Percentiles rank a stretch among this genome's conserved stretches.
These are phyloP conservation scores for Cichlasoma orientale DNA, from an alignment of 2,797 vertebrate species.

Conservation along the genomic window DNA sequence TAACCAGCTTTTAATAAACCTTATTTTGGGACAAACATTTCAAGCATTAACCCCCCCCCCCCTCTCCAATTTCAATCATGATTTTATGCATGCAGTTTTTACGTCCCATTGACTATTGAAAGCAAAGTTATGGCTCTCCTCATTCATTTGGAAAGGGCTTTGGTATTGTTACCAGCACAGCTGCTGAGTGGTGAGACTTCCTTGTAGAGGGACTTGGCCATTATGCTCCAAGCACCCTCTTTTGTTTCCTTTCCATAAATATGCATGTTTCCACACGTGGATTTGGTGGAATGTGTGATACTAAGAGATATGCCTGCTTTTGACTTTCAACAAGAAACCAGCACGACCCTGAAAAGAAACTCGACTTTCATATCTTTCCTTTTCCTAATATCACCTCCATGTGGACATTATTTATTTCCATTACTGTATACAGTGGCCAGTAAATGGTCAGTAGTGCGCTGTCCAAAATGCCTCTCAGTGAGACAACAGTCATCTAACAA, in stretches of 20 bases:
- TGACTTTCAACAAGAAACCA: not conserved
- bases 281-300: conserved; percentile 18
- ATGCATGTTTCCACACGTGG: not conserved
- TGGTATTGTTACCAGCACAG: not conserved
- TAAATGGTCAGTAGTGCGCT: not conserved
- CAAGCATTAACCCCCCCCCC: not conserved
- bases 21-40: not conserved
- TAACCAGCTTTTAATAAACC: not conserved
- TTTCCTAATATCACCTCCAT: not conserved
- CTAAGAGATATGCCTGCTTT: not conserved
- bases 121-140: not conserved
- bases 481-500: conserved; percentile 37
- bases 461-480: conserved; percentile 18
- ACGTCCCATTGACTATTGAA: not conserved
- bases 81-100: not conserved
- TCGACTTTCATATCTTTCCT: not conserved
- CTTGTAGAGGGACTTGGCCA: not conserved
- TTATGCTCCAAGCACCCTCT: not conserved
- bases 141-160: not conserved
- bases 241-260: not conserved
- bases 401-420: not conserved
- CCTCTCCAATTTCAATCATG: no score
- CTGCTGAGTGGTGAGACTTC: not conserved
- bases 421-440: not conserved
- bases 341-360: not conserved